Conservation (phyloP, 2,113 vertebrate species). For the Tragelaphus strepsiceros region DNA sequence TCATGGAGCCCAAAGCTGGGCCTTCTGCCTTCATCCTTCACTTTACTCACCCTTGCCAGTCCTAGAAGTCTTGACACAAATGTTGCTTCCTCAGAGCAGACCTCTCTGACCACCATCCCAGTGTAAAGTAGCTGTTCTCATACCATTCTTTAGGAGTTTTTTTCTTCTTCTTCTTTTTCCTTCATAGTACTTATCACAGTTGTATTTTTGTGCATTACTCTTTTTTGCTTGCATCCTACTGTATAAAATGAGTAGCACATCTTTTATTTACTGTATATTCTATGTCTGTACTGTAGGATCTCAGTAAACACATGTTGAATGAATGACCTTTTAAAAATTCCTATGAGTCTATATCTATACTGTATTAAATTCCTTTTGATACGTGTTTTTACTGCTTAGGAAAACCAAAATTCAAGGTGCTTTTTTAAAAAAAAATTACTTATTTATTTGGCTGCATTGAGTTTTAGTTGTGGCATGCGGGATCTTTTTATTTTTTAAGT, state of each 20-base stretch:
- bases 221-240: neutral
- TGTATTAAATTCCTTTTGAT: neutral
- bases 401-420: neutral
- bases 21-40: neutral
- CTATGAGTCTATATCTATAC: neutral
- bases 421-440: rapidly evolving
- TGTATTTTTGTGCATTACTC: neutral
- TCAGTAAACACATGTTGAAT: neutral
- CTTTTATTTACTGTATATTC: neutral
- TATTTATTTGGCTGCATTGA: neutral
- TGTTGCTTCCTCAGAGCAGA: neutral
- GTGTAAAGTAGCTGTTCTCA: neutral
- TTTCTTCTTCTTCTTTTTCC: neutral
- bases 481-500: neutral
- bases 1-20: neutral
- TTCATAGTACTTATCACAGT: neutral
- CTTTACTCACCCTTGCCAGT: neutral
- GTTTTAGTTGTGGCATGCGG: neutral
- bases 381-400: neutral
- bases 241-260: neutral
- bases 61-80: neutral
- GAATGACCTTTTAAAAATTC: neutral
- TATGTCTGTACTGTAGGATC: neutral
- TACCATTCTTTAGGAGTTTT: neutral
- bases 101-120: neutral